These are phyloP conservation scores for Chironomus tentans DNA, from an alignment of 2,888 invertebrate genomes.

Conservation along the genomic window DNA sequence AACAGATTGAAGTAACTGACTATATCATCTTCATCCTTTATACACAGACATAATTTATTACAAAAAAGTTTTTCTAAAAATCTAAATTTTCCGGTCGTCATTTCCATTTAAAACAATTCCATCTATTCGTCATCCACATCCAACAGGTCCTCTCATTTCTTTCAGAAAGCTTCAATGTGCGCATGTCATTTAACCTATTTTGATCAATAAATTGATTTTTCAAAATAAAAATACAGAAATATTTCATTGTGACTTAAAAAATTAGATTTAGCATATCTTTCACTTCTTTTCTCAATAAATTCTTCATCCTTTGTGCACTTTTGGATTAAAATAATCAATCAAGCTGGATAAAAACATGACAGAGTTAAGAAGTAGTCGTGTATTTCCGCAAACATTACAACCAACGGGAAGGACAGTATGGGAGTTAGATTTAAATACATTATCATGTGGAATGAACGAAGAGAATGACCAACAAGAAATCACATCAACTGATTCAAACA, in stretches of 20 bases:
- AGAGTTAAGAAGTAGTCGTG: conserved; percentile 12
- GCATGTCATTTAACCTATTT: not conserved
- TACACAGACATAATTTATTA: no score
- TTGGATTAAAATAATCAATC: not conserved
- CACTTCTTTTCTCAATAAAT: not conserved
- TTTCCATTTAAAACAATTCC: no score
- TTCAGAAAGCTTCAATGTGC: not conserved
- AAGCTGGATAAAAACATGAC: conserved; percentile 15
- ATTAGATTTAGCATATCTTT: not conserved
- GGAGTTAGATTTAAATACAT: conserved; percentile 18
- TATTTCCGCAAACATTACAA: conserved; percentile 18
- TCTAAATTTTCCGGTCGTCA: not conserved
- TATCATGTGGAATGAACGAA: conserved; percentile 24
- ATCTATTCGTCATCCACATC: no score
- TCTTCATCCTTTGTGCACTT: not conserved
- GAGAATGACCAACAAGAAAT: conserved; percentile 23
- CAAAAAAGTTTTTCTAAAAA: not conserved
- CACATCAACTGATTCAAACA: conserved; percentile 18
- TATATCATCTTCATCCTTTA: no score
- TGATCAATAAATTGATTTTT: conserved; percentile 5
- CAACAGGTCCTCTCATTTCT: no score
- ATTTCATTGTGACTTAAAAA: not conserved
- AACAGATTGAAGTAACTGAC: no score
- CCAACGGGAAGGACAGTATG: conserved; percentile 21
- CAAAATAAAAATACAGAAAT: not conserved